Percentiles rank a stretch among this genome's conserved stretches.
phyloP scores from a whole-genome alignment of 2,888 invertebrate genomes.

The Calameuta filiformis region DNA sequence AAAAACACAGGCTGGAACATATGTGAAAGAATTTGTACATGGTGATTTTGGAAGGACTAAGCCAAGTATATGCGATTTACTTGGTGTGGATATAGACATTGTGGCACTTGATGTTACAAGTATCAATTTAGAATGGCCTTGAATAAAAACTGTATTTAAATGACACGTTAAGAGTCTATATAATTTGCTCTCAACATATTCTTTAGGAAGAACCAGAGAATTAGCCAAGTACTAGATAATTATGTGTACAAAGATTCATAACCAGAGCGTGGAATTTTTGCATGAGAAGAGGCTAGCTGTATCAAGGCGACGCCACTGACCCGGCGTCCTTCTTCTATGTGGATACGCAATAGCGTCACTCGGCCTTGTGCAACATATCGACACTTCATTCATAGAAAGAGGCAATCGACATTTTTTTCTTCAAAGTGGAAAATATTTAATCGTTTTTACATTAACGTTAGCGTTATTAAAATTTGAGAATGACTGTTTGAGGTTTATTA shows the following conservation, averaged over 20 bases:
- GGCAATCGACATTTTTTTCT: not conserved
- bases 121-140: slow-evolving; percentile 83
- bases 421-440: not conserved
- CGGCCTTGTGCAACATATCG: not conserved
- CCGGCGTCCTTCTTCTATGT: not conserved
- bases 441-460: not conserved
- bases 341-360: not conserved
- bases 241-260: not conserved
- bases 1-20: slow-evolving; percentile 91
- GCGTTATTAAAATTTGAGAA: not conserved
- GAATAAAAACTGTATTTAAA: slow-evolving; percentile 18
- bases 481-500: not conserved
- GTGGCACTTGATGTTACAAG: slow-evolving; percentile 89
- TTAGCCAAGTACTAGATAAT: not conserved
- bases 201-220: not conserved
- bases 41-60: slow-evolving; percentile 92
- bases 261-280: not conserved
- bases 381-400: not conserved
- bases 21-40: slow-evolving; percentile 97
- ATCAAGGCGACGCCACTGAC: not conserved
- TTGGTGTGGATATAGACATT: slow-evolving; percentile 83
- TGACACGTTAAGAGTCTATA: not conserved
- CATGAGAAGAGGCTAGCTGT: not conserved
- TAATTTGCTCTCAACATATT: not conserved
- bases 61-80: slow-evolving; percentile 79